phyloP scores from a whole-genome alignment of 23 tunicate genomes.

The Pegea sp. region DNA sequence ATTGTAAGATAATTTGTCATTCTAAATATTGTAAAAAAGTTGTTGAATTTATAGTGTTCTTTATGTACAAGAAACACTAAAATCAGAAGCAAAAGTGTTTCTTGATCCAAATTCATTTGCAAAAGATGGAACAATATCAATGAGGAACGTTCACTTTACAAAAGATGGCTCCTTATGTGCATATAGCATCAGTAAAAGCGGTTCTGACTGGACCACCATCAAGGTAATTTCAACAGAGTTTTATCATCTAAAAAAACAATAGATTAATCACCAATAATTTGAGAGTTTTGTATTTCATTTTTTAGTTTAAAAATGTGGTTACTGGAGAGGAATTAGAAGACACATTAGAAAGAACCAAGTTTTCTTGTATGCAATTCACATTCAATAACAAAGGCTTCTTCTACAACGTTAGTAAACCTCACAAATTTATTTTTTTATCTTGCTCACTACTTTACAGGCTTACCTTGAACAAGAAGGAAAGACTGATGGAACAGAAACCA shows the following conservation, averaged over 20 bases:
- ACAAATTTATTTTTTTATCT: not conserved
- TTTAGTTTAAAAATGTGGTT: conserved; percentile 61
- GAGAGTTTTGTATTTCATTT: not conserved
- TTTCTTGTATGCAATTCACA: conserved; percentile 79
- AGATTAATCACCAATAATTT: not conserved
- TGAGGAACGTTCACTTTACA: conserved; percentile 42
- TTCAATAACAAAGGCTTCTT: conserved; percentile 77
- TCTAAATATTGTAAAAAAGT: too few species aligned
- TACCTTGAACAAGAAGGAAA: conserved; percentile 74
- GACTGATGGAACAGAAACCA: conserved; percentile 93
- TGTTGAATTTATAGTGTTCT: too few species aligned
- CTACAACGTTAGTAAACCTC: conserved; percentile 40
- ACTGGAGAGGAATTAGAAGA: conserved; percentile 44
- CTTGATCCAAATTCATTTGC: conserved; percentile 85
- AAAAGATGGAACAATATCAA: conserved; percentile 79
- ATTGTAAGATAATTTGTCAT: not conserved
- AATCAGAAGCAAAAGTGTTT: conserved; percentile 35
- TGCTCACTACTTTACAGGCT: conserved; percentile 16
- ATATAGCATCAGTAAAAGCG: conserved; percentile 75
- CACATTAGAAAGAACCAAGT: conserved; percentile 53
- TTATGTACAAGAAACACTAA: conserved; percentile 36
- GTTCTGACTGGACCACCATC: conserved; percentile 92
- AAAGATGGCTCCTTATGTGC: conserved; percentile 63
- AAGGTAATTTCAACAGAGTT: conserved; percentile 21
- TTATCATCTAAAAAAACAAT: not conserved